Percentiles rank a stretch among this genome's conserved stretches.
Conservation (phyloP, 2,113 vertebrate genomes). For the Osmerus eperlanus region DNA sequence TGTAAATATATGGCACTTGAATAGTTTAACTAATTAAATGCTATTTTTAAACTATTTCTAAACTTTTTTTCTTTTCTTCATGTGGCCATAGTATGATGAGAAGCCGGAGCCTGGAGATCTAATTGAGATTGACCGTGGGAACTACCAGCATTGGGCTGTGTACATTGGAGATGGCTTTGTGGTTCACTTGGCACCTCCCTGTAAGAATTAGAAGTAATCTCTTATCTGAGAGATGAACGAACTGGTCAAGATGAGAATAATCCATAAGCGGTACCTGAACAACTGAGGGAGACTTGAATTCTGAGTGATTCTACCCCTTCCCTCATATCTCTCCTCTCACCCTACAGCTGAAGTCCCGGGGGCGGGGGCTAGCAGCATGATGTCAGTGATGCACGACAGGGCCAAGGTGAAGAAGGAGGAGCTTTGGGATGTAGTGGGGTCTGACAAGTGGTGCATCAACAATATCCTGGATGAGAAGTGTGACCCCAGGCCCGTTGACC, state of each 20-base stretch:
- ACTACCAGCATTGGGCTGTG: constrained; percentile 83
- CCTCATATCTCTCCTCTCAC: background rate
- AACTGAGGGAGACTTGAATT: too few species aligned
- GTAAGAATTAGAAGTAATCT: constrained; percentile 51
- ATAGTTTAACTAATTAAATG: too few species aligned
- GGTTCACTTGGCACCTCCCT: constrained; percentile 78
- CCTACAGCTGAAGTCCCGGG: constrained; percentile 19
- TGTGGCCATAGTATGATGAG: constrained; percentile 49
- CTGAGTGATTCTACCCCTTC: background rate
- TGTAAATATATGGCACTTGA: too few species aligned
- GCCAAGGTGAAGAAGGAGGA: constrained; percentile 74
- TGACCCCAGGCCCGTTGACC: constrained; percentile 18
- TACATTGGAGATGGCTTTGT: constrained; percentile 80
- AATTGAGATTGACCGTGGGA: constrained; percentile 78
- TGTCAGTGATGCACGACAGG: constrained; percentile 71
- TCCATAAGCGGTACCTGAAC: background rate
- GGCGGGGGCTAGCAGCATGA: constrained; percentile 65
- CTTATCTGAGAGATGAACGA: background rate
- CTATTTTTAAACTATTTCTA: too few species aligned
- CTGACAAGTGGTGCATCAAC: constrained; percentile 60
- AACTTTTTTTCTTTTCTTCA: background rate
- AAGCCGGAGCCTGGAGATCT: constrained; percentile 77
- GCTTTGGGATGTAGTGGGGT: constrained; percentile 64
- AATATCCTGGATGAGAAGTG: constrained; percentile 68
- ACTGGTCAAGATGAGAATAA: background rate